A percentile compares a stretch with the other conserved stretches of the same genome.
Conservation (phyloP, 2,113 vertebrate genomes). For the Lampris megalopsis region DNA sequence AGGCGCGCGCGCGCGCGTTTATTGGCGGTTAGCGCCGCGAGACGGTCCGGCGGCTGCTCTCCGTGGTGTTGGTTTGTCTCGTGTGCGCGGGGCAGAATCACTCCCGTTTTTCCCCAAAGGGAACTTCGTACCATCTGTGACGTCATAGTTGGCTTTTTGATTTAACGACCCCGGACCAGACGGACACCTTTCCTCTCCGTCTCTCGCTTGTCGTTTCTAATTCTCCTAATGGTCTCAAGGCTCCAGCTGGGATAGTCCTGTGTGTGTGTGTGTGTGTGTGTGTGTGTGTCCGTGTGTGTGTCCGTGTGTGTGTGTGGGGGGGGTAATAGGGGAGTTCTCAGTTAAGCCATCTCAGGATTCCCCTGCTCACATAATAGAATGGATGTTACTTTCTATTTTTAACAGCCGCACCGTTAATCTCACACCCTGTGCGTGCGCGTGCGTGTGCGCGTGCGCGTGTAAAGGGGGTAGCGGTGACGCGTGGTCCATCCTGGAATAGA, state of each 20-base stretch:
- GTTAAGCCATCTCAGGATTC: constrained; percentile 57
- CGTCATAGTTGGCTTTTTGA: too few species aligned
- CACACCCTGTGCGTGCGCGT: background rate
- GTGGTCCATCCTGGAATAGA: constrained; percentile 65
- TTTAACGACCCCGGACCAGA: too few species aligned
- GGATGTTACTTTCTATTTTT: constrained; percentile 72
- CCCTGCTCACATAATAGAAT: constrained; percentile 59
- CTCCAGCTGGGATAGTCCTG: constrained; percentile 67
- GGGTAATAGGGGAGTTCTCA: constrained; percentile 27
- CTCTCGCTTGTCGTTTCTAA: constrained; percentile 59
- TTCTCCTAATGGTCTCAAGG: constrained; percentile 61
- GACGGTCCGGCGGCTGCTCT: too few species aligned
- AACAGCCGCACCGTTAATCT: constrained; percentile 57
- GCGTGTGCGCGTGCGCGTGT: too few species aligned
- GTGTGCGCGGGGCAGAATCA: too few species aligned
- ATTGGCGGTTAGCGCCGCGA: too few species aligned
- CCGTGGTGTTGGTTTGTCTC: too few species aligned
- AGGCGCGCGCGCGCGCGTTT: too few species aligned
- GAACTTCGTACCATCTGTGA: too few species aligned
- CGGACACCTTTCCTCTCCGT: background rate
- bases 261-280: constrained; percentile 40
- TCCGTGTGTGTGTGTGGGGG: constrained; percentile 47
- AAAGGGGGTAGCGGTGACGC: constrained; percentile 47
- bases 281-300: constrained; percentile 21
- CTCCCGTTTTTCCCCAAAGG: too few species aligned